Evolutionary conservation across 2,113 vertebrate genomes (phyloP), one percentile per base, ranked within the genome.

Genomic region (Ivindomyrus marchei): DNA sequence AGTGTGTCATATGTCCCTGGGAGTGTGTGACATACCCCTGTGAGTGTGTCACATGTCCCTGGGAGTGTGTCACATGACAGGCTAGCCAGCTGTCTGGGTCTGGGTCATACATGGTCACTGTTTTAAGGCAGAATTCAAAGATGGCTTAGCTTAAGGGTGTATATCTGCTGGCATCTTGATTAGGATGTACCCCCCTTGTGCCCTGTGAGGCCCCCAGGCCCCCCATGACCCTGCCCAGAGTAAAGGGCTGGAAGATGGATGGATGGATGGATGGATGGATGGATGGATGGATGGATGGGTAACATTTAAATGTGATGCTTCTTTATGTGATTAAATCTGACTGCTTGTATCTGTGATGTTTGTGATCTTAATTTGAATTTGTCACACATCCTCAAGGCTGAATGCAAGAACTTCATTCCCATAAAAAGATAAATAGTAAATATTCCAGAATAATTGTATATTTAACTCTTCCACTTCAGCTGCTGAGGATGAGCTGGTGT

Each of bases 311-410:
- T 77, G 70, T 31, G 70, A 15, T n/a, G 24, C 31, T 39, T 19
- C 70, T 39, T 77, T 77, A 39, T 77, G n/a, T 39, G 15, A 31
- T 45, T 58, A 77, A 56, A 53, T 66, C 80, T 27, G 46, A 10
- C 62, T 45, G 15, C 50, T 49, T 56, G 27, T 86, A 88, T 85
- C 13, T 31, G 39, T 11, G 46, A 88, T 87, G 7, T 39, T 15
- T 6, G 27, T 66, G 49, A 86, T 19, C n/a, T n/a, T 87, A 85
- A 8, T 53, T 77, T 31, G 83, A 83, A 92, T 87, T 47, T 50
- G 45, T 24, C 56, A 36, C n/a, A 91, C 80, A 88, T 87, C 24
- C 66, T 45, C 11, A 17, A 45, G 47, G 10, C 17, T 85, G 83
- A n/a, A 77, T 31, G 86, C 42, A 53, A 46, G 19, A 88, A 13